A percentile compares a stretch with the other conserved stretches of the same genome.
phyloP scores from a whole-genome alignment of 1,140 invertebrate genomes.

The Cylas formicarius region DNA sequence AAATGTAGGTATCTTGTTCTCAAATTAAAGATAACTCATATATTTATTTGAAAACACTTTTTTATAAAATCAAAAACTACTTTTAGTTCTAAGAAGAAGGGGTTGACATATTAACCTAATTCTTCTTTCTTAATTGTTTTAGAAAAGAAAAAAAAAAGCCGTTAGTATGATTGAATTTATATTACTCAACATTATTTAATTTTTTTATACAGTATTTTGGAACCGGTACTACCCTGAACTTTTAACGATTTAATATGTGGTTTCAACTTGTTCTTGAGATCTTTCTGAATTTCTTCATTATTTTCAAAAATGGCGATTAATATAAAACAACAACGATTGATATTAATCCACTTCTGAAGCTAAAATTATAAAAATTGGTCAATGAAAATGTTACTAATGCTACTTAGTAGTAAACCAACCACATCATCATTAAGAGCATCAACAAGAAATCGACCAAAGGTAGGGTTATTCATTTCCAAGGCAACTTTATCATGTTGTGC shows the following conservation, averaged over 20 bases:
- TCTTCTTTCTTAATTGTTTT: too few relatives aligned
- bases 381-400: slow-evolving; percentile 14
- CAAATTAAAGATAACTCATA: too few relatives aligned
- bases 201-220: slow-evolving; percentile 50
- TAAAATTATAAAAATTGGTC: slow-evolving; percentile 27
- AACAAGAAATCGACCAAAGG: slow-evolving; percentile 46
- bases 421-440: slow-evolving; percentile 46
- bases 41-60: too few relatives aligned
- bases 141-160: too few relatives aligned
- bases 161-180: too few relatives aligned
- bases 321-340: slow-evolving; percentile 57
- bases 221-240: slow-evolving; percentile 42
- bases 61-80: too few relatives aligned
- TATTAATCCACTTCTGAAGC: slow-evolving; percentile 47
- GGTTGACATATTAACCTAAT: too few relatives aligned
- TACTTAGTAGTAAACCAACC: slow-evolving; percentile 46
- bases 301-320: slow-evolving; percentile 49
- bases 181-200: too few relatives aligned
- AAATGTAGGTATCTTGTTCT: too few relatives aligned
- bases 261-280: slow-evolving; percentile 32
- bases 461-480: slow-evolving; percentile 31
- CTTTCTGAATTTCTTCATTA: slow-evolving; percentile 28
- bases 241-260: slow-evolving; percentile 37
- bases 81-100: too few relatives aligned
- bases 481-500: slow-evolving; percentile 56